A percentile compares a stretch with the other conserved stretches of the same genome.
phyloP scores from a whole-genome alignment of 2,113 vertebrate species.

The Speoplatyrhinus poulsoni region DNA sequence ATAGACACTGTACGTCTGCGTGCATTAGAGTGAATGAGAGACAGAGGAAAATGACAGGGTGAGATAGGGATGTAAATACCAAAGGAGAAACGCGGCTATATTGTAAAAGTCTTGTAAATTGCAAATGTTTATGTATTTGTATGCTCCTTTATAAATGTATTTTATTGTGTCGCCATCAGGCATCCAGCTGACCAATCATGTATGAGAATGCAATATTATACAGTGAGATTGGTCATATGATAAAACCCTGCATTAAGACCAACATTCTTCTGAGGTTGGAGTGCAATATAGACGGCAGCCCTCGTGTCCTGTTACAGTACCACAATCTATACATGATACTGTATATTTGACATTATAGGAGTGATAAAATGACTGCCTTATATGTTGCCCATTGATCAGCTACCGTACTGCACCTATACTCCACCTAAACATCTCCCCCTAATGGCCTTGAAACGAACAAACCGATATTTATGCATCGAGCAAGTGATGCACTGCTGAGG shows the following conservation, averaged over 20 bases:
- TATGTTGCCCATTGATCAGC: constrained; percentile 5
- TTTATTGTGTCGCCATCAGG: constrained; percentile 1
- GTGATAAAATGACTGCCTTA: neutral
- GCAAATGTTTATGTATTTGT: constrained; percentile 11
- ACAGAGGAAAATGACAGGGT: neutral
- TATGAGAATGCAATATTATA: constrained; percentile 28
- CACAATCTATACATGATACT: neutral
- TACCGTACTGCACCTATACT: neutral
- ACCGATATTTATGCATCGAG: constrained; percentile 14
- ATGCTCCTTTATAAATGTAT: neutral
- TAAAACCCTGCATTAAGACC: constrained; percentile 12
- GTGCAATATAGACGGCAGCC: neutral
- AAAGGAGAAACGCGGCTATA: neutral
- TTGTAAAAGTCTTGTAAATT: neutral
- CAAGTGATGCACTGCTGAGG: constrained; percentile 1
- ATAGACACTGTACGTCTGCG: constrained; percentile 19
- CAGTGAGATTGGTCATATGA: constrained; percentile 36
- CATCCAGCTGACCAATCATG: constrained; percentile 16
- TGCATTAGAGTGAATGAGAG: neutral
- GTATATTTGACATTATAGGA: neutral
- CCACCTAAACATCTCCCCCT: constrained; percentile 44
- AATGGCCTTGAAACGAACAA: constrained; percentile 36
- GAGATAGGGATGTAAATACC: neutral
- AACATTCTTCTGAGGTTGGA: neutral
- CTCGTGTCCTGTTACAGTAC: neutral